Percentiles rank a stretch among this genome's conserved stretches.
Conservation (phyloP, 2,888 invertebrate genomes). For the Epistrophella euchroma region DNA sequence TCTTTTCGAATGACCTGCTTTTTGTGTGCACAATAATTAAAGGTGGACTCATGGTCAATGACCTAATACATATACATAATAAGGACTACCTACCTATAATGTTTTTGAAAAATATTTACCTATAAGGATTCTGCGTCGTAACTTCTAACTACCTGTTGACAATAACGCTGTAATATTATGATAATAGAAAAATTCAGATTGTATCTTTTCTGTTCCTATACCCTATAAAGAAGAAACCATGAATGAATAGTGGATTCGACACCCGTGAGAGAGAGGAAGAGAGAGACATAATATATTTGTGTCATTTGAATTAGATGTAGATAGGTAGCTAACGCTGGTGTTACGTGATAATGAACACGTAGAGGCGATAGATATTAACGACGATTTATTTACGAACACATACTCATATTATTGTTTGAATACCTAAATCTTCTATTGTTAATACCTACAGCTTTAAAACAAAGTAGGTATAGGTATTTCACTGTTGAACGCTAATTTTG, state of each 20-base stretch:
- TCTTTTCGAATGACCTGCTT: slow-evolving; percentile 18
- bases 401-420: background rate
- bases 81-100: too few relatives aligned
- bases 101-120: background rate
- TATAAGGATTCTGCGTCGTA: background rate
- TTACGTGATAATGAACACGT: slow-evolving; percentile 14
- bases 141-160: background rate
- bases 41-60: background rate
- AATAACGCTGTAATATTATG: background rate
- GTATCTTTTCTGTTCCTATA: too few relatives aligned
- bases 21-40: background rate
- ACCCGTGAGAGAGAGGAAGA: background rate
- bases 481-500: too few relatives aligned
- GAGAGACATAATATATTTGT: background rate
- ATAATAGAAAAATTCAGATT: background rate
- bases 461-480: background rate
- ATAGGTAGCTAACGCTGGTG: background rate
- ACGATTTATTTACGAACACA: background rate
- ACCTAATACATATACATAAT: background rate
- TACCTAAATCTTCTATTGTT: background rate
- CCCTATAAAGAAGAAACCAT: background rate
- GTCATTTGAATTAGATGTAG: background rate
- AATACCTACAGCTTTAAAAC: background rate
- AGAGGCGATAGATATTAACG: background rate
- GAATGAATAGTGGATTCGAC: background rate